phyloP scores from a whole-genome alignment of 2,888 invertebrate species.

The Drosophila multiciliata region DNA sequence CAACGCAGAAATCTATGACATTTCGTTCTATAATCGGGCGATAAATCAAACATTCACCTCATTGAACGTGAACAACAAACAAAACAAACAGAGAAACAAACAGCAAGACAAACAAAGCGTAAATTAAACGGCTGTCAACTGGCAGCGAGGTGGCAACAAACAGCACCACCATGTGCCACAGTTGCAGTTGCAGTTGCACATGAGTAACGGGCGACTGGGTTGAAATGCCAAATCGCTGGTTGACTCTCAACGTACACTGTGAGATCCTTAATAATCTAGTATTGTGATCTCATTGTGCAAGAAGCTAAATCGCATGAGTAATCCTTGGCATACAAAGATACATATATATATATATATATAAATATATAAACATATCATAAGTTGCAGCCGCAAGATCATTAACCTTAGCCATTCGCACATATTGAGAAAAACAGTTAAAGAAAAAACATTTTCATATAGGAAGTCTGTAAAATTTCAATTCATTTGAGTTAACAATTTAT shows the following conservation, averaged over 20 bases:
- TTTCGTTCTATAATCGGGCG: conserved; percentile 77
- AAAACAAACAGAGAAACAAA: conserved; percentile 52
- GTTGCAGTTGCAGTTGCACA: conserved; percentile 40
- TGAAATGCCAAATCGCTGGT: conserved; percentile 53
- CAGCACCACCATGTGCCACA: conserved; percentile 17
- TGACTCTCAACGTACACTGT: conserved; percentile 12
- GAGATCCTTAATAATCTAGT: conserved; percentile 61
- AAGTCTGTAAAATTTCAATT: conserved; percentile 39
- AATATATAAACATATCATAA: conserved; percentile 17
- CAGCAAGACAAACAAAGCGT: conserved; percentile 76
- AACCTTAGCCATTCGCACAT: conserved; percentile 1
- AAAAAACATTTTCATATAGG: conserved; percentile 18
- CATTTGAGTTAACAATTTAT: conserved; percentile 50
- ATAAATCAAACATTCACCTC: conserved; percentile 81
- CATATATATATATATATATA: conserved; percentile 5
- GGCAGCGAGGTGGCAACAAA: conserved; percentile 37
- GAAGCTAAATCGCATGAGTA: conserved; percentile 30
- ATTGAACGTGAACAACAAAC: conserved; percentile 61
- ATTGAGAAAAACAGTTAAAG: conserved; percentile 1
- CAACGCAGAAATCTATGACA: conserved; percentile 72
- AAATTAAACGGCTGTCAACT: conserved; percentile 80
- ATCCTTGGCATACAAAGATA: conserved; percentile 34
- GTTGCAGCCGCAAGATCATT: neutral
- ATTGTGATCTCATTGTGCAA: conserved; percentile 56
- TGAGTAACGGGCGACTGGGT: conserved; percentile 52